Evolutionary conservation across 2,888 invertebrate species (phyloP), one percentile per base, ranked within the genome.

Genomic region (Pantelozetes paolii): DNA sequence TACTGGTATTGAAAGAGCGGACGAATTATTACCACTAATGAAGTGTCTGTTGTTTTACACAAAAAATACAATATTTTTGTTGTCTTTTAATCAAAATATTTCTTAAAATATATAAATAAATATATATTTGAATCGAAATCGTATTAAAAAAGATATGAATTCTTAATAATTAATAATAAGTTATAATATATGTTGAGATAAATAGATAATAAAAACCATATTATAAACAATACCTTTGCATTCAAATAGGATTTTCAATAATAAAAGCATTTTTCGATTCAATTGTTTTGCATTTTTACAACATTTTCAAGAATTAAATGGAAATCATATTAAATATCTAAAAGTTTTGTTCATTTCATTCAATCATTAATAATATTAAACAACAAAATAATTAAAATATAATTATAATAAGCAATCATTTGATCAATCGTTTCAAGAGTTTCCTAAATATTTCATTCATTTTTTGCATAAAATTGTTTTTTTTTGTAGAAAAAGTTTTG

Each of bases 131-230:
- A 20, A 28, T 20, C 20, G 18, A 36, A 64, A 36, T 64, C 13
- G 6, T 23, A 36, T 69, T 69, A 40, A 67, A 64, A 69, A 69
- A 69, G 69, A 69, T 64, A 64, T 69, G 69, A 69, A 45, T 69
- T 69, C 57, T 64, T n/a, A 69, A 69, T 69, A 69, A 69, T 26
- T 69, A 45, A 69, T 67, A 67, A 26, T 9, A n/a, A 32, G 45
- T n/a, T n/a, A n/a, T n/a, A n/a, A n/a, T n/a, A n/a, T n/a, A n/a
- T n/a, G n/a, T n/a, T 45, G 69, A 23, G 69, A 69, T 69, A 42
- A 69, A 69, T 42, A 69, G 42, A 13, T 36, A 20, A 59, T 59
- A 64, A 64, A 59, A 40, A 45, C 69, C 69, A 36, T 64, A 20
- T 26, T 69, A 69, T 69, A 69, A 42, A 69, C 69, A 69, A 69